Base-by-base conservation (phyloP, 2,797 vertebrate genomes). In the Sebastes steindachneri region DNA sequence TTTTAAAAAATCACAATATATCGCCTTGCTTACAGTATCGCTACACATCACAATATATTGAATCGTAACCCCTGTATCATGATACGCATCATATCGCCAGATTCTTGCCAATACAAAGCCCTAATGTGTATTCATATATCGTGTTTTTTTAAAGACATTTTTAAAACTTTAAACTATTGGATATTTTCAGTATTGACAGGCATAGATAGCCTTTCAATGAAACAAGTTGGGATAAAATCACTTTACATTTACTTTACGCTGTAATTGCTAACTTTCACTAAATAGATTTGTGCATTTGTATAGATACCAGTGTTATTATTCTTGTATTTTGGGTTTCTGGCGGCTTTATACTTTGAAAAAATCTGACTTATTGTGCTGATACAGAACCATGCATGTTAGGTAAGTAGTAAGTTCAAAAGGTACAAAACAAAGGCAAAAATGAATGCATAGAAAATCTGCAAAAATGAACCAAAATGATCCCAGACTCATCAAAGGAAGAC, bases 31-130 rank as follows among this genome's bases (percentile, higher is more conserved):
- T 45, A 45, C 41, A 17, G 41, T 45, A n/a, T n/a, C n/a, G n/a
- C n/a, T n/a, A n/a, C n/a, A n/a, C n/a, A n/a, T n/a, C n/a, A n/a
- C n/a, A n/a, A n/a, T n/a, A n/a, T n/a, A n/a, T 51, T 41, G 37
- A 41, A 5, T 41, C 37, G 0, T 0, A 51, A 2, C 3, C 45
- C 45, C 45, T 0, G 45, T n/a, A 51, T 51, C 15, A 48, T 7
- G 45, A 48, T 48, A 48, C 0, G 45, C 19, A 51, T 51, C 45
- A 0, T 51, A 51, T 51, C 8, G 17, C 45, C 45, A 51, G 7
- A 51, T 51, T 51, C 1, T 51, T 51, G 41, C 3, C 15, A 45
- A 51, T 51, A 51, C 45, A 51, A 0, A 2, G 19, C 8, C 45
- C 19, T 51, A 51, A 51, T 8, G 0, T 17, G 15, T 17, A 41